Percentiles rank a stretch among this genome's conserved stretches.
Conservation (phyloP, 2,797 vertebrate species). For the Pantherophis vulpinus region DNA sequence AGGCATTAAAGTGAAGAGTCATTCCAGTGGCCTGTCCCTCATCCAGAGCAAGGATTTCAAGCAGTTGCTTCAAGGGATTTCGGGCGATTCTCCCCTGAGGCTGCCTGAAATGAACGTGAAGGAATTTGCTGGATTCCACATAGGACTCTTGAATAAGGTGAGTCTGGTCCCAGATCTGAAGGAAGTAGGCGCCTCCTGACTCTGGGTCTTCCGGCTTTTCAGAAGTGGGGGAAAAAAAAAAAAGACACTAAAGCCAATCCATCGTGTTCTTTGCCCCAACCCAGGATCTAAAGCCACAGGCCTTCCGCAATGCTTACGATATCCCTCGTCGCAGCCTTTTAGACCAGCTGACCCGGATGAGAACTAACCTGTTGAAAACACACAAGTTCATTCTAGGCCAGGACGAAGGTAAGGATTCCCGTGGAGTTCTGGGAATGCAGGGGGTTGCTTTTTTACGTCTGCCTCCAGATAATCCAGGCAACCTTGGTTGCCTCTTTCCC, state of each 20-base stretch:
- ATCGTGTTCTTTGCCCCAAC: slow-evolving; percentile 38
- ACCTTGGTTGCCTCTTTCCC: neutral
- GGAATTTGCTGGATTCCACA: slow-evolving; percentile 93
- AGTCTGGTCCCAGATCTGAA: neutral
- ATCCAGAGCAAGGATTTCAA: slow-evolving; percentile 88
- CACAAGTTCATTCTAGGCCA: slow-evolving; percentile 90
- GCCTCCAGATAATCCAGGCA: neutral
- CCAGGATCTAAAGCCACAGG: slow-evolving; percentile 93
- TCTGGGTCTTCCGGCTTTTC: neutral
- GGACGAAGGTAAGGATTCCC: slow-evolving; percentile 84
- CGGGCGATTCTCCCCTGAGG: slow-evolving; percentile 83
- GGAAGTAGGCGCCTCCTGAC: neutral
- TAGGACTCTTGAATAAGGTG: slow-evolving; percentile 95
- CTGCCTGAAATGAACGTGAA: slow-evolving; percentile 88
- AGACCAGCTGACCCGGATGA: slow-evolving; percentile 96
- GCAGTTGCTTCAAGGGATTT: slow-evolving; percentile 90
- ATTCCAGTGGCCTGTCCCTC: slow-evolving; percentile 83
- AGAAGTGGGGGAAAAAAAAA: neutral
- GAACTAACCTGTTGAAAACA: slow-evolving; percentile 90
- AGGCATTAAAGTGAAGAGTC: slow-evolving; percentile 95
- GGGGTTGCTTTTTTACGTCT: neutral
- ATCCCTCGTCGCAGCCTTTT: slow-evolving; percentile 91
- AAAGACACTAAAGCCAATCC: neutral
- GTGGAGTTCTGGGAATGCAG: neutral
- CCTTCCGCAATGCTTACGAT: slow-evolving; percentile 95